Evolutionary conservation across 2,797 vertebrate genomes (phyloP).

Genomic region (Zalophus californianus): DNA sequence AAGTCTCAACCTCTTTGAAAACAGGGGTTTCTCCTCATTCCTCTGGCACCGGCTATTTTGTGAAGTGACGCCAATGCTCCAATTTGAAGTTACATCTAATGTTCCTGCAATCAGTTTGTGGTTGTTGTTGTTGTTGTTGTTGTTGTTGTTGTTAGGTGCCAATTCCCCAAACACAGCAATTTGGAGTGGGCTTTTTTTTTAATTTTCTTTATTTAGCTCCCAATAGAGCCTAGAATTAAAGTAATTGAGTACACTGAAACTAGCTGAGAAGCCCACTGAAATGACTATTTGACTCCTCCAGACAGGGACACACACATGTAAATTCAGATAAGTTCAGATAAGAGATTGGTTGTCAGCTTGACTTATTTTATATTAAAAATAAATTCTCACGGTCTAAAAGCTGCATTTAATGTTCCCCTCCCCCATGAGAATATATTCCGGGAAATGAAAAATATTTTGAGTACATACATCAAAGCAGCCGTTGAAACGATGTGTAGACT

Average conservation of each 20-base stretch:
- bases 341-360: not conserved
- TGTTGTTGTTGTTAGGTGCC: not conserved
- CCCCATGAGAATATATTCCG: slow-evolving; percentile 49
- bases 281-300: not conserved
- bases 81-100: not conserved
- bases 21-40: not conserved
- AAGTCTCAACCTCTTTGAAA: not conserved
- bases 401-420: not conserved
- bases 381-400: not conserved
- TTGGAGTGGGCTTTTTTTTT: not conserved
- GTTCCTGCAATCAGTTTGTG: not conserved
- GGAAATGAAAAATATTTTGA: slow-evolving; percentile 53
- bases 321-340: slow-evolving; percentile 38
- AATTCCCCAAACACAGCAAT: not conserved
- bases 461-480: slow-evolving; percentile 33
- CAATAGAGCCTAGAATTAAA: not conserved
- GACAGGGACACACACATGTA: not conserved
- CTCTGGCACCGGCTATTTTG: not conserved
- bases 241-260: slow-evolving; percentile 34
- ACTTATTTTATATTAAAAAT: not conserved
- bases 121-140: not conserved
- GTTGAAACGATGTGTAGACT: not conserved
- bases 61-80: not conserved
- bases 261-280: slow-evolving; percentile 3
- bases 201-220: not conserved